Base-by-base conservation (phyloP, 2,113 vertebrate species). In the Myotis lucifugus region DNA sequence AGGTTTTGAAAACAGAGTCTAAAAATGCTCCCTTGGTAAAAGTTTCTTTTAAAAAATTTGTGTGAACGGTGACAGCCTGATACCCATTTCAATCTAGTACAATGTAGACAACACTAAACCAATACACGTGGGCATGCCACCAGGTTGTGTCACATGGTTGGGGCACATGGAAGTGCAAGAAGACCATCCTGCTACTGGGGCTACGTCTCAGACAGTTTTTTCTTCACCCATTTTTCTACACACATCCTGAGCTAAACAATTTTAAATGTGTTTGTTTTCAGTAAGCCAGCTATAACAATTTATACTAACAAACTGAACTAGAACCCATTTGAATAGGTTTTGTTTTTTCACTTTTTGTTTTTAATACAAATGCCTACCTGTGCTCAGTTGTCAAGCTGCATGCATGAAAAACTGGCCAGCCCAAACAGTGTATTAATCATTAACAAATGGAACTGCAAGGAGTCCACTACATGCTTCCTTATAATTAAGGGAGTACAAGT, bases 381-480 rank as follows among this genome's bases (percentile, higher is more conserved):
- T 99, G 99, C 99, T 99, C 99, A 99, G 98, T 98, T 98, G 99
- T 99, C 29, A 77, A 52, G 74, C 46, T 52, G 74, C 48, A 52
- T n/a, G 48, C 29, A 52, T 77, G 46, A 77, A 99, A 99, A 99
- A 99, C 99, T 98, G 99, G 99, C 99, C 99, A 99, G 99, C 99
- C 99, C 99, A 99, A 98, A 99, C 99, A 98, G 99, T 98, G 98
- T 98, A 97, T 97, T 98, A 98, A 98, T 98, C 98, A 98, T 98
- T 96, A 99, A 99, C 99, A 99, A 98, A 99, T 98, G 99, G 99
- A 99, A 98, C 99, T 98, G 98, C 89, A 98, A 99, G 97, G 97
- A 99, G 99, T 99, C 99, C 98, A 94, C 98, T 98, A 99, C 98
- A 98, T 98, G 99, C 99, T 98, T 98, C 98, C 99, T 99, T 98